Evolutionary conservation across 2,113 vertebrate species (phyloP).

Genomic region (Galbula dea): DNA sequence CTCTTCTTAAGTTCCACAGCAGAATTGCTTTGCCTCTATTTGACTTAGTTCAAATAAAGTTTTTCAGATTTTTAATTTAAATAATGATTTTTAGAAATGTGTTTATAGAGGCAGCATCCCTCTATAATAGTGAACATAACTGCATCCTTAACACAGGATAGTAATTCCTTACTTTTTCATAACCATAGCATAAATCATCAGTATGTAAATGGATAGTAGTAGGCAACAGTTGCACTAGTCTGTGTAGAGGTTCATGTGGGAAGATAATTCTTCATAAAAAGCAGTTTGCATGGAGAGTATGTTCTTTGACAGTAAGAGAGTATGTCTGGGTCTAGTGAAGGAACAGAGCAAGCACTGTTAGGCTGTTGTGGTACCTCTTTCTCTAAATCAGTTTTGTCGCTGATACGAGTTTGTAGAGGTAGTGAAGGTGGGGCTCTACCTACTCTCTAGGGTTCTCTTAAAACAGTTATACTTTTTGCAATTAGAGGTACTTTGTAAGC

Average conservation of each 20-base stretch:
- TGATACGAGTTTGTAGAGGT: neutral
- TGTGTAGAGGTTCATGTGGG: neutral
- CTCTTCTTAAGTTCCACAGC: neutral
- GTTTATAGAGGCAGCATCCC: neutral
- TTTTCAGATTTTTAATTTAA: neutral
- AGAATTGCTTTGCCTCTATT: accelerated
- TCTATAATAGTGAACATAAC: neutral
- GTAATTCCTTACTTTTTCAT: neutral
- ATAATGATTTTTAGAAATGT: neutral
- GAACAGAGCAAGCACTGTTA: neutral
- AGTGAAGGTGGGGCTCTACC: neutral
- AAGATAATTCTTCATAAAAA: neutral
- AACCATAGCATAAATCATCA: accelerated
- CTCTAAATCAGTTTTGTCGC: neutral
- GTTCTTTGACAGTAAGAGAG: neutral
- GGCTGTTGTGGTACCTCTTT: neutral
- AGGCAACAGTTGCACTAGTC: neutral
- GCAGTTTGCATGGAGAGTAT: neutral
- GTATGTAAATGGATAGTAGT: neutral
- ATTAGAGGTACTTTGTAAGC: neutral
- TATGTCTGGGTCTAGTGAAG: neutral
- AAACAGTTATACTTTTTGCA: neutral
- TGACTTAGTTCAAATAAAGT: neutral
- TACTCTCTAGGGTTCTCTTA: neutral
- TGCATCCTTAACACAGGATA: neutral